Percentiles rank a stretch among this genome's conserved stretches.
Conservation (phyloP, 2,797 vertebrate species). For the Dipus sagitta region DNA sequence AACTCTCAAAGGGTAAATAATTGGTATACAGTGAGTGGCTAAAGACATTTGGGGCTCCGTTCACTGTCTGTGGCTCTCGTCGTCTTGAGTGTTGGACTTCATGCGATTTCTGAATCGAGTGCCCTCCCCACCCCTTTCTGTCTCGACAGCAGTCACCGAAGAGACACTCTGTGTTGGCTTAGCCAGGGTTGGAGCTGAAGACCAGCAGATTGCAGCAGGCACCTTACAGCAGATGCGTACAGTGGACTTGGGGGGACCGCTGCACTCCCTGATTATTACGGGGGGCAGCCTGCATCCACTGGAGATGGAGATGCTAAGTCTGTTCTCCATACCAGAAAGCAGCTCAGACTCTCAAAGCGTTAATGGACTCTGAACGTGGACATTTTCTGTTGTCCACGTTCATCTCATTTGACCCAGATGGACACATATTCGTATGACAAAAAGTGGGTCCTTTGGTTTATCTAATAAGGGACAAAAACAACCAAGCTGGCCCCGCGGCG, state of each 20-base stretch:
- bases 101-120: neutral
- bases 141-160: constrained; percentile 91
- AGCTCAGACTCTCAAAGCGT: constrained; percentile 83
- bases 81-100: neutral
- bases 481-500: neutral
- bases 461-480: constrained; percentile 27
- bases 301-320: constrained; percentile 95
- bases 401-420: neutral
- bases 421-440: neutral
- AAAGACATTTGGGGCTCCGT: neutral
- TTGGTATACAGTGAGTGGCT: neutral
- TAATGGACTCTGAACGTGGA: constrained; percentile 14
- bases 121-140: neutral
- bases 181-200: constrained; percentile 93
- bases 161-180: constrained; percentile 95
- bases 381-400: neutral
- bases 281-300: constrained; percentile 94
- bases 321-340: constrained; percentile 88
- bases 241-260: constrained; percentile 92
- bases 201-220: constrained; percentile 92
- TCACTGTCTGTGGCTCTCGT: neutral
- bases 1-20: constrained; percentile 1
- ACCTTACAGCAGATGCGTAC: constrained; percentile 91
- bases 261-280: constrained; percentile 95
- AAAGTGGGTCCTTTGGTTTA: neutral